Evolutionary conservation across 1,140 invertebrate species (phyloP).

Genomic region (Cepaea nemoralis): DNA sequence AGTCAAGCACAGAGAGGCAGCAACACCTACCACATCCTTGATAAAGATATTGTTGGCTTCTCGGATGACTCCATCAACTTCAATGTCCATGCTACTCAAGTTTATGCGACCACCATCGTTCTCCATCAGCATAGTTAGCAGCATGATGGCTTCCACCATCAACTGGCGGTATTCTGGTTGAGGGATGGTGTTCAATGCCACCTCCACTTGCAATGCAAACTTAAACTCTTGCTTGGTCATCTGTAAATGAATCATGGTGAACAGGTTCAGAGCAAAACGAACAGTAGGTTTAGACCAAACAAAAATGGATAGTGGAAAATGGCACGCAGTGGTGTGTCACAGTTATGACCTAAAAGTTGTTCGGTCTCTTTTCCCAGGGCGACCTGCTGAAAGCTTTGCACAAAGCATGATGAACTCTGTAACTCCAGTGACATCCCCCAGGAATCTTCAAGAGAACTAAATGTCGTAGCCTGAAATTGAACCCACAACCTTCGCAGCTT

Average conservation of each 20-base stretch:
- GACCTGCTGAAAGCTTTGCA: too few species aligned
- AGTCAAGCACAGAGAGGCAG: neutral
- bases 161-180: slow-evolving; percentile 98
- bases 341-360: too few species aligned
- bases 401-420: too few species aligned
- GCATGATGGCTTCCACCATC: slow-evolving; percentile 97
- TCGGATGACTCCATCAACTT: slow-evolving; percentile 92
- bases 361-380: too few species aligned
- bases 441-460: too few species aligned
- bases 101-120: slow-evolving; percentile 79
- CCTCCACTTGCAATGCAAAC: slow-evolving; percentile 97
- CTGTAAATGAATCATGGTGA: slow-evolving; percentile 59
- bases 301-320: too few species aligned
- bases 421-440: too few species aligned
- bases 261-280: too few species aligned
- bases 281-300: too few species aligned
- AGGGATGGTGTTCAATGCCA: slow-evolving; percentile 95
- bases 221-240: slow-evolving; percentile 99
- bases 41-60: slow-evolving; percentile 95
- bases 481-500: too few species aligned
- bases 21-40: slow-evolving; percentile 86
- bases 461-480: too few species aligned
- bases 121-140: slow-evolving; percentile 85
- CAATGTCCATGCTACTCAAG: slow-evolving; percentile 80
- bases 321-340: too few species aligned